phyloP scores from a whole-genome alignment of 2,797 vertebrate genomes.

The Echeneis naucrates region DNA sequence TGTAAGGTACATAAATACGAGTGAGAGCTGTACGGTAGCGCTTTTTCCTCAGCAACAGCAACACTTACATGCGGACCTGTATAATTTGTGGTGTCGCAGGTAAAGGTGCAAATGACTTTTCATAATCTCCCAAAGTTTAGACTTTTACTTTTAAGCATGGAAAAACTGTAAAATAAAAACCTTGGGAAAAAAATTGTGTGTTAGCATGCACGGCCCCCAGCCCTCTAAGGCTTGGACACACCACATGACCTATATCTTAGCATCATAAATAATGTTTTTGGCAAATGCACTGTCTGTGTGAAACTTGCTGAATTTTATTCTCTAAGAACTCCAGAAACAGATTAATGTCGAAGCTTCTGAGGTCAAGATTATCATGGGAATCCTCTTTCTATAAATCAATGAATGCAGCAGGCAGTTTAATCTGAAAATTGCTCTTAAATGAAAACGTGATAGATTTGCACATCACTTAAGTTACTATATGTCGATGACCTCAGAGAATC shows the following conservation, averaged over 20 bases:
- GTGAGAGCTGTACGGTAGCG: too few species aligned
- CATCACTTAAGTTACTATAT: not conserved
- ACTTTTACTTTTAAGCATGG: too few species aligned
- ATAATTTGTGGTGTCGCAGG: too few species aligned
- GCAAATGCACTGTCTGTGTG: conserved; percentile 27
- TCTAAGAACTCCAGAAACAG: conserved; percentile 19
- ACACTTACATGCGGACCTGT: too few species aligned
- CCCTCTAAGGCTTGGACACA: conserved; percentile 18
- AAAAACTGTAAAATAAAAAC: too few species aligned
- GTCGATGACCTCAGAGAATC: not conserved
- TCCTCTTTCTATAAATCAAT: conserved; percentile 7
- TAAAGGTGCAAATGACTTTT: too few species aligned
- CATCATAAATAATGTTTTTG: conserved; percentile 35
- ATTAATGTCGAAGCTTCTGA: conserved; percentile 8
- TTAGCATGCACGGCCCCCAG: too few species aligned
- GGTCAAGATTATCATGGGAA: conserved; percentile 1
- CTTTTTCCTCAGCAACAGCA: too few species aligned
- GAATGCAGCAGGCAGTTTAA: conserved; percentile 1
- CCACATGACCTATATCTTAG: conserved; percentile 31
- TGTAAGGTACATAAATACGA: too few species aligned
- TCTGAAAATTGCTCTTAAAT: conserved; percentile 1
- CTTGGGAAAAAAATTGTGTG: too few species aligned
- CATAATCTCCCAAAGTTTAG: too few species aligned
- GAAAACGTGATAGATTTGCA: not conserved
- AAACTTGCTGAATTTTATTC: conserved; percentile 13